These are phyloP conservation scores for Cephus pygmeus DNA, from an alignment of 2,888 invertebrate species.

Conservation along the genomic window DNA sequence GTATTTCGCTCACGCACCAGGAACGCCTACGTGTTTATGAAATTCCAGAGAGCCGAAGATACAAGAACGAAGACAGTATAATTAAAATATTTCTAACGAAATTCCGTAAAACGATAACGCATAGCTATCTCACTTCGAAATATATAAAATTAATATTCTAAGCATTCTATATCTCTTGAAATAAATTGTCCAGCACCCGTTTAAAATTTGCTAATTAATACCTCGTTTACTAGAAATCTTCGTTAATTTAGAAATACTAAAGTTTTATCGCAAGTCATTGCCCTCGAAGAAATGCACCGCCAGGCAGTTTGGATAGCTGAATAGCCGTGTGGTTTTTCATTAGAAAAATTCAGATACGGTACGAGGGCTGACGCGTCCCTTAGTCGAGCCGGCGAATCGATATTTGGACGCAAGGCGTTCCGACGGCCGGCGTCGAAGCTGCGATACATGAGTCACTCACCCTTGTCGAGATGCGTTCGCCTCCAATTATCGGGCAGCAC, in stretches of 20 bases:
- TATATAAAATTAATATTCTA: background rate
- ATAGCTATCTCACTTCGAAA: background rate
- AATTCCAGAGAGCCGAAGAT: background rate
- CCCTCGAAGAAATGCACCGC: background rate
- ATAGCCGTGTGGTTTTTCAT: slow-evolving; percentile 10
- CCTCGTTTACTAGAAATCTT: background rate
- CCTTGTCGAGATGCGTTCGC: slow-evolving; percentile 28
- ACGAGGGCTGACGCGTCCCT: slow-evolving; percentile 39
- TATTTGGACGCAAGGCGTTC: slow-evolving; percentile 60
- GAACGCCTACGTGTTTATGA: slow-evolving; percentile 3
- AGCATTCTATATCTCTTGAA: background rate
- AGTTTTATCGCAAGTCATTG: background rate
- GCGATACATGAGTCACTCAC: slow-evolving; percentile 63
- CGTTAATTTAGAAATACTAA: background rate
- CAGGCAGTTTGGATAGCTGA: background rate
- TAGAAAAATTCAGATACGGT: slow-evolving; percentile 36
- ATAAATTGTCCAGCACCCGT: background rate
- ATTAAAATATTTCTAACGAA: background rate
- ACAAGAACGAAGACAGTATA: background rate
- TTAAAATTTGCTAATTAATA: background rate
- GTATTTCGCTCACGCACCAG: slow-evolving; percentile 11
- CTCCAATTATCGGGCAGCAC: background rate
- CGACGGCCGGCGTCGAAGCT: slow-evolving; percentile 55
- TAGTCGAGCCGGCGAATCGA: slow-evolving; percentile 55
- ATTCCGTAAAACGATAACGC: background rate